Conservation (phyloP, 2,888 invertebrate species). For the Parthenolecanium corni region DNA sequence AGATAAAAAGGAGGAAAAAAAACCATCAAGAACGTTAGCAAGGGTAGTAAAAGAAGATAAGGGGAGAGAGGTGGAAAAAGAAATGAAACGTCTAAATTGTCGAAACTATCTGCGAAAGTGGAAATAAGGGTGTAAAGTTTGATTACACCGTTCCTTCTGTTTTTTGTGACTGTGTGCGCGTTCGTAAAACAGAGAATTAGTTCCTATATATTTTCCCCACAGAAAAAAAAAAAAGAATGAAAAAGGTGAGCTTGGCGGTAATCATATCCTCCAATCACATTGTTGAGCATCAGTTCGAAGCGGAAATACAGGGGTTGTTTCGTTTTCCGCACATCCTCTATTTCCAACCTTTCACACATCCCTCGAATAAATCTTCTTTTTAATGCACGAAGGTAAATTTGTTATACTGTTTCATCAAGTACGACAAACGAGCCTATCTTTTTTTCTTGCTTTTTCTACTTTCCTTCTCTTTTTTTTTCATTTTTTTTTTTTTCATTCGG, state of each 20-base stretch:
- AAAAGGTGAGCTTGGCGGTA: slow-evolving; percentile 6
- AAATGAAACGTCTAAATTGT: neutral
- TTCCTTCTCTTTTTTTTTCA: neutral
- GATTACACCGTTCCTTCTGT: neutral
- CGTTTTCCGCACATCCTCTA: slow-evolving; percentile 1
- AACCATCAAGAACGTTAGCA: neutral
- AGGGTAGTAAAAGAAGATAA: neutral
- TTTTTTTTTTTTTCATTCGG: neutral
- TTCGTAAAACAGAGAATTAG: too few relatives aligned
- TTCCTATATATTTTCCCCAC: too few relatives aligned
- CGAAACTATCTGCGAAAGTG: neutral
- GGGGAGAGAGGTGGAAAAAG: neutral
- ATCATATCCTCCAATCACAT: slow-evolving; percentile 18
- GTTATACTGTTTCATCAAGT: slow-evolving; percentile 4
- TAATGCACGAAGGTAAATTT: slow-evolving; percentile 5
- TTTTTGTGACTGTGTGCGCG: neutral
- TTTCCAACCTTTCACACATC: slow-evolving; percentile 14
- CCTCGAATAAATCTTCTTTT: slow-evolving; percentile 15
- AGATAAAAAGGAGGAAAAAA: neutral
- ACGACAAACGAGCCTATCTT: slow-evolving; percentile 4
- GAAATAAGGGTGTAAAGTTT: slow-evolving; percentile 1
- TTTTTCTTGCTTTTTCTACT: neutral
- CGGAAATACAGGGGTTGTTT: slow-evolving; percentile 1
- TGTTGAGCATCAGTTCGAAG: slow-evolving; percentile 2
- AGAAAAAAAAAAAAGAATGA: too few relatives aligned